A percentile compares a stretch with the other conserved stretches of the same genome.
These are phyloP conservation scores for Heptranchias perlo DNA, from an alignment of 2,113 vertebrate species.

Conservation along the genomic window DNA sequence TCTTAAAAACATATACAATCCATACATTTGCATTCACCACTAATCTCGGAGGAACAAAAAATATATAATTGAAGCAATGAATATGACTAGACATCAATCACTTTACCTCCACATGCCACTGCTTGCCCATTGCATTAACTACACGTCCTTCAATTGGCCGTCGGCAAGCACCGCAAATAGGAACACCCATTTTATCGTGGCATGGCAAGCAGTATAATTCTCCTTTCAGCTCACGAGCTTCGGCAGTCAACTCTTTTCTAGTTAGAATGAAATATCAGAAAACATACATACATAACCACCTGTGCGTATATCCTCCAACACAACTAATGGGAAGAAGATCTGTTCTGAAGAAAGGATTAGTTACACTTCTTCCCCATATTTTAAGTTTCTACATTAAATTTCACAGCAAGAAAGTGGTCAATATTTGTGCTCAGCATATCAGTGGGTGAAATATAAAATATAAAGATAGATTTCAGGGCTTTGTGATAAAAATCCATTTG, in stretches of 20 bases:
- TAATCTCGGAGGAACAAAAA: not conserved
- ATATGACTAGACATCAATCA: not conserved
- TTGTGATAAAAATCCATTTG: not conserved
- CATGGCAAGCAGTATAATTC: constrained; percentile 95
- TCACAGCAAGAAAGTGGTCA: not conserved
- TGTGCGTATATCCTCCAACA: not conserved
- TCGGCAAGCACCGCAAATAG: constrained; percentile 91
- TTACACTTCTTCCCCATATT: not conserved
- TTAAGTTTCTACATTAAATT: too few relatives aligned
- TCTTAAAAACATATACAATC: not conserved
- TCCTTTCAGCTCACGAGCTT: constrained; percentile 89
- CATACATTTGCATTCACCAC: not conserved
- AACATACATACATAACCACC: not conserved
- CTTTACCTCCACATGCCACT: constrained; percentile 96
- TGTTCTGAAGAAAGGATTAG: not conserved
- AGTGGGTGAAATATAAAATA: not conserved
- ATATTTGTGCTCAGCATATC: not conserved
- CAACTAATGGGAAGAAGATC: not conserved
- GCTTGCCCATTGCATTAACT: constrained; percentile 97
- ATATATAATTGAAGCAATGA: not conserved
- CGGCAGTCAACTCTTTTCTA: constrained; percentile 93
- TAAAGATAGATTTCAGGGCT: not conserved
- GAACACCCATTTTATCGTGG: constrained; percentile 97
- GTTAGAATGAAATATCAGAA: constrained; percentile 38
- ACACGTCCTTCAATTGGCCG: constrained; percentile 93